Evolutionary conservation across 2,797 vertebrate genomes (phyloP).

Genomic region (Notamacropus eugenii): DNA sequence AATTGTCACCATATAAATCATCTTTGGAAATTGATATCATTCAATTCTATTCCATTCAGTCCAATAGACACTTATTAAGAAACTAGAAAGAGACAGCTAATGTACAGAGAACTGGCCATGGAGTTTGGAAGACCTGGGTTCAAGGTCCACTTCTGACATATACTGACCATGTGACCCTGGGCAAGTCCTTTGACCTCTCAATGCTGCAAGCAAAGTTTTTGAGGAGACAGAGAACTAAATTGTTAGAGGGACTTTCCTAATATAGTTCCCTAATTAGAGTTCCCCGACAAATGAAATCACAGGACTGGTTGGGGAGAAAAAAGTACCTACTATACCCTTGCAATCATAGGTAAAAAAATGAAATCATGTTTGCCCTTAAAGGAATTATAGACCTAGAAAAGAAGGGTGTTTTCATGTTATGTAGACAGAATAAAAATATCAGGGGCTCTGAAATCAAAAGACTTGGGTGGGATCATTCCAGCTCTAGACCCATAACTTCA

Average conservation of each 20-base stretch:
- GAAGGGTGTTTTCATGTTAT: not conserved
- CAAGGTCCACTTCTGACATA: not conserved
- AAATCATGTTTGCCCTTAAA: not conserved
- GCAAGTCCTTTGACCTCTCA: not conserved
- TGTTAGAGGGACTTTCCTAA: not conserved
- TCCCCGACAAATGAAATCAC: not conserved
- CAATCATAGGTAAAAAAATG: not conserved
- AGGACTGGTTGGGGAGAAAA: not conserved
- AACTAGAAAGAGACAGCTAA: not conserved
- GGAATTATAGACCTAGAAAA: not conserved
- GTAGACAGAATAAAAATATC: not conserved
- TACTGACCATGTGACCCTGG: not conserved
- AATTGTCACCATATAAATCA: not conserved
- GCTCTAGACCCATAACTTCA: not conserved
- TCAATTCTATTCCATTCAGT: not conserved
- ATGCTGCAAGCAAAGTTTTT: not conserved
- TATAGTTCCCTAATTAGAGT: not conserved
- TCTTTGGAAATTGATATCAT: not conserved
- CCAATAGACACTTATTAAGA: not conserved
- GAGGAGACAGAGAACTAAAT: not conserved
- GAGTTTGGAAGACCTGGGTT: not conserved
- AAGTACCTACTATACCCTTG: too few species aligned
- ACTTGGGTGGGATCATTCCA: not conserved
- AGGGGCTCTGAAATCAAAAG: not conserved
- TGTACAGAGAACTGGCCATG: not conserved